These are phyloP conservation scores for Zootoca vivipara DNA, from an alignment of 2,113 vertebrate species.

Conservation along the genomic window DNA sequence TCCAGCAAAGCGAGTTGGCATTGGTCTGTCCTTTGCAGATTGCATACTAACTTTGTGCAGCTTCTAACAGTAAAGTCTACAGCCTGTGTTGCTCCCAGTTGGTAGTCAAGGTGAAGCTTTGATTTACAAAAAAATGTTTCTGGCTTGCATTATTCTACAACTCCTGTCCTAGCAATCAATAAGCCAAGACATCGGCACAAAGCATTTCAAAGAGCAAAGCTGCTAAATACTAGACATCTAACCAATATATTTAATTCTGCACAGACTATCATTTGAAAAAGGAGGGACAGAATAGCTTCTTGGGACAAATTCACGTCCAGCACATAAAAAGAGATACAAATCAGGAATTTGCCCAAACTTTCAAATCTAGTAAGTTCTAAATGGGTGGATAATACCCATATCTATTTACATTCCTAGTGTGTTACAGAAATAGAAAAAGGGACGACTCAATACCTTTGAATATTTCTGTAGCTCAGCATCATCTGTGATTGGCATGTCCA, in stretches of 20 bases:
- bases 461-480: slow-evolving; percentile 92
- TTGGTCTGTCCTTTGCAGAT: background rate
- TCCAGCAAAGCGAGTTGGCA: background rate
- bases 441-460: slow-evolving; percentile 85
- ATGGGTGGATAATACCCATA: background rate
- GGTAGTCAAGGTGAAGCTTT: background rate
- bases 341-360: background rate
- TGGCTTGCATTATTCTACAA: slow-evolving; percentile 1
- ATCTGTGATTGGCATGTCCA: slow-evolving; percentile 88
- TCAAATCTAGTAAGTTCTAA: slow-evolving; percentile 8
- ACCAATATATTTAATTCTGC: background rate
- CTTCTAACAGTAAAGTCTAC: background rate
- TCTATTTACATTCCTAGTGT: background rate
- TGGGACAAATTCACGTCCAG: background rate
- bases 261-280: background rate
- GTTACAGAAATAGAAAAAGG: background rate
- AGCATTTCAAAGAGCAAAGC: background rate
- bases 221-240: background rate
- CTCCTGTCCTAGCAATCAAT: background rate
- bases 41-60: rapidly evolving
- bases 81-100: background rate
- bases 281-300: background rate
- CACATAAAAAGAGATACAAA: background rate
- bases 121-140: background rate
- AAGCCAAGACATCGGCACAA: background rate